Evolutionary conservation across 1,140 invertebrate species (phyloP), one percentile per base, ranked within the genome.

Genomic region (Helicoverpa zea): DNA sequence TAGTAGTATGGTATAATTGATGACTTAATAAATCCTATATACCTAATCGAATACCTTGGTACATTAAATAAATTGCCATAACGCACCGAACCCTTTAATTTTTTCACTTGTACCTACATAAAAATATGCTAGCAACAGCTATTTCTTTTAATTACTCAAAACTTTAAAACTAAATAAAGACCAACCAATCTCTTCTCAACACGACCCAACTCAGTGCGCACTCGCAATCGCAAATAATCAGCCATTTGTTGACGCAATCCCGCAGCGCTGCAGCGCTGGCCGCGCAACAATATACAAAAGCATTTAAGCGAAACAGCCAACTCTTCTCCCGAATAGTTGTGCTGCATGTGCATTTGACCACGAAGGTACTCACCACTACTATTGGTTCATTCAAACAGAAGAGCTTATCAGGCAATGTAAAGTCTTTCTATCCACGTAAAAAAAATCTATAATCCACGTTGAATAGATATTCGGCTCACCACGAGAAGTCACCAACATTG

Each of bases 301-400:
- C 83, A 83, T 86, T 86, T 82, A 83, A 82, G 80, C 79, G 79
- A 83, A 83, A 84, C 82, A 64, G 78, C 75, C 64, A 84, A 86
- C 81, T 86, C 75, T 83, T 76, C 77, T 73, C 52, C 35, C 59
- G 63, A 81, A 75, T 75, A 81, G 73, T 64, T 81, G 58, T 58
- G 61, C 54, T 66, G 54, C 35, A 43, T 29, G 54, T 70, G 64
- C 72, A 73, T 81, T 81, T 75, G 49, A 63, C 63, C 72, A 64
- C 43, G 13, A 74, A 11, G 4, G 12, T 9, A 10, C 35, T 43
- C 5, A 43, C 35, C 29, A 52, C 11, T 76, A 81, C 80, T 70
- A 59, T 49, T 43, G 30, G 23, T 59, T 66, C 16, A 58, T 56
- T 1, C 2, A 23, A 23, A 23, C 23, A 23, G 2, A 35, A 2